A percentile compares a stretch with the other conserved stretches of the same genome.
These are phyloP conservation scores for Caprella mutica DNA, from an alignment of 2,888 invertebrate species.

Conservation along the genomic window DNA sequence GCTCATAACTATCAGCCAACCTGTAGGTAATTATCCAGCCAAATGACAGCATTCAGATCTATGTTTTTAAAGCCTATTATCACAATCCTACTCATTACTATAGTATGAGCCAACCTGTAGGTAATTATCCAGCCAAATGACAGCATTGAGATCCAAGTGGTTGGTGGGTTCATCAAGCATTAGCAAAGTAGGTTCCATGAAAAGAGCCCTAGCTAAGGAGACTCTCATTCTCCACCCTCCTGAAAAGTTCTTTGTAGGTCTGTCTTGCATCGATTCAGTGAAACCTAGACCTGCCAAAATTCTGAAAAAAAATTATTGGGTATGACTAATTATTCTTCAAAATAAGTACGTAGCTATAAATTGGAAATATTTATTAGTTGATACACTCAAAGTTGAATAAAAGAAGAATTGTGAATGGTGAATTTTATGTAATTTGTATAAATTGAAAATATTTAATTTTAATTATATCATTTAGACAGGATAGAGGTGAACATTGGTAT, in stretches of 20 bases:
- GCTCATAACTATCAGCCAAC: too few relatives aligned
- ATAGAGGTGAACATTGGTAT: too few relatives aligned
- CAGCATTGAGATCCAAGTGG: slow-evolving; percentile 97
- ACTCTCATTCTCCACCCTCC: slow-evolving; percentile 99
- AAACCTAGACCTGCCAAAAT: slow-evolving; percentile 97
- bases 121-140: slow-evolving; percentile 98
- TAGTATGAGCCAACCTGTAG: too few relatives aligned
- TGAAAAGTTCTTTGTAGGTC: slow-evolving; percentile 58
- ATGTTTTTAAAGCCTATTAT: too few relatives aligned
- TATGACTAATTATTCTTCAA: too few relatives aligned
- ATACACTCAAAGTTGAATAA: too few relatives aligned
- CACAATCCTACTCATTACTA: too few relatives aligned
- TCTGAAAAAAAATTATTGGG: slow-evolving; percentile 42
- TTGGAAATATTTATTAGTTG: too few relatives aligned
- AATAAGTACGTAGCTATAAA: too few relatives aligned
- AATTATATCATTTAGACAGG: too few relatives aligned
- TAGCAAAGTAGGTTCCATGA: slow-evolving; percentile 91
- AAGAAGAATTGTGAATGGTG: too few relatives aligned
- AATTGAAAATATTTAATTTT: too few relatives aligned
- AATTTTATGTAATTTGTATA: background rate
- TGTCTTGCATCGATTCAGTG: slow-evolving; percentile 57
- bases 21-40: slow-evolving; percentile 83
- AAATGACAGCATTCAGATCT: slow-evolving; percentile 98
- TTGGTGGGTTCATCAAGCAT: slow-evolving; percentile 98
- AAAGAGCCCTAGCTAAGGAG: slow-evolving; percentile 87